Conservation (phyloP, 2,888 invertebrate genomes). For the Lutraria lutraria region DNA sequence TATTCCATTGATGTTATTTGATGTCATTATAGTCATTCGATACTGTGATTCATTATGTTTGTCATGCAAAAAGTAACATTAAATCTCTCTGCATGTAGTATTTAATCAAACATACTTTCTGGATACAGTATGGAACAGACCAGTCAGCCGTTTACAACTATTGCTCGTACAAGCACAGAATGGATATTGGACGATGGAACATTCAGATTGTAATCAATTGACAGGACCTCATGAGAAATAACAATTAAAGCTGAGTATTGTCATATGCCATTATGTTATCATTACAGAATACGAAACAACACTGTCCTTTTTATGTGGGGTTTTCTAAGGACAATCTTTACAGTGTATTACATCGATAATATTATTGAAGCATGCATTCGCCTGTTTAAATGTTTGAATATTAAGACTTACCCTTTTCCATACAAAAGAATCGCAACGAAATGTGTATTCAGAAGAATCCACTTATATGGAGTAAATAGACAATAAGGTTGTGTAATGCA, state of each 20-base stretch:
- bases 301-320: background rate
- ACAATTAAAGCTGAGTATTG: background rate
- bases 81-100: background rate
- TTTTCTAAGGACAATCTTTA: background rate
- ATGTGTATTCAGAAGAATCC: no score
- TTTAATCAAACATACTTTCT: background rate
- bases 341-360: no score
- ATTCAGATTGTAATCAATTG: background rate
- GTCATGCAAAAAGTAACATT: background rate
- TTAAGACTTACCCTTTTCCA: no score
- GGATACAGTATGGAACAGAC: background rate
- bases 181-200: background rate
- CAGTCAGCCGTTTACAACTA: background rate
- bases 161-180: background rate
- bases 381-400: no score
- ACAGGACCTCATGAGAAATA: slow-evolving; percentile 11
- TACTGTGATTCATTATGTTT: background rate
- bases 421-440: no score
- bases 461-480: no score
- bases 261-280: background rate
- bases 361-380: no score
- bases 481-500: no score
- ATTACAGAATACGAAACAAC: background rate
- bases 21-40: background rate
- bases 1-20: background rate